These are phyloP conservation scores for Philopotamus ludificatus DNA, from an alignment of 1,140 invertebrate genomes.

Conservation along the genomic window DNA sequence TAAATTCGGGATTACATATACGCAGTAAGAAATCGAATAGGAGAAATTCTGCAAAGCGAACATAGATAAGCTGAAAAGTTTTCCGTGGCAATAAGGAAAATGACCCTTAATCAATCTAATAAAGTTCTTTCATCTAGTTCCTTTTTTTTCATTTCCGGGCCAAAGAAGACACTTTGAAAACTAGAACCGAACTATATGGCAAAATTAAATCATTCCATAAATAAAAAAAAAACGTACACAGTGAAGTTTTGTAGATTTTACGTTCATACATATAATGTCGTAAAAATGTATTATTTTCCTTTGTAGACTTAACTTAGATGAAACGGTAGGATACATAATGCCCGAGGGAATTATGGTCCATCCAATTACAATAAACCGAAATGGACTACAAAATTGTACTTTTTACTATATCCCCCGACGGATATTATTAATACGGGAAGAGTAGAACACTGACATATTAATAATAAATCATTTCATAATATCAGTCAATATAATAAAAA, in stretches of 20 bases:
- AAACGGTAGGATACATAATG: not conserved
- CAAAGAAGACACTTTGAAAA: not conserved
- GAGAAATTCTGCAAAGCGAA: not conserved
- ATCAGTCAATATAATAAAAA: too few species aligned
- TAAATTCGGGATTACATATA: slow-evolving; percentile 26
- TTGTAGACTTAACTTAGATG: not conserved
- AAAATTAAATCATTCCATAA: too few species aligned
- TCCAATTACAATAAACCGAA: slow-evolving; percentile 29
- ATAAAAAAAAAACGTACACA: too few species aligned
- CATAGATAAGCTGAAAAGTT: slow-evolving; percentile 25
- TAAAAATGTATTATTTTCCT: too few species aligned
- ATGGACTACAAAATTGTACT: slow-evolving; percentile 27
- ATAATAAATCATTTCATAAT: too few species aligned
- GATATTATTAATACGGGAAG: too few species aligned
- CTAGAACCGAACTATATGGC: not conserved
- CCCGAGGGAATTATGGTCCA: slow-evolving; percentile 20
- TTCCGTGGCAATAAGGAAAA: slow-evolving; percentile 34
- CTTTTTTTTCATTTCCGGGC: not conserved
- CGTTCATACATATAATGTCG: too few species aligned
- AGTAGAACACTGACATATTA: too few species aligned
- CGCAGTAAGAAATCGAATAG: too few species aligned
- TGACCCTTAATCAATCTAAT: slow-evolving; percentile 38
- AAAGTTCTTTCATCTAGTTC: slow-evolving; percentile 26
- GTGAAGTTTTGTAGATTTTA: too few species aligned
- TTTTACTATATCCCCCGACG: too few species aligned